Conservation (phyloP, 2,888 invertebrate genomes). For the Hypomecis atomaria region DNA sequence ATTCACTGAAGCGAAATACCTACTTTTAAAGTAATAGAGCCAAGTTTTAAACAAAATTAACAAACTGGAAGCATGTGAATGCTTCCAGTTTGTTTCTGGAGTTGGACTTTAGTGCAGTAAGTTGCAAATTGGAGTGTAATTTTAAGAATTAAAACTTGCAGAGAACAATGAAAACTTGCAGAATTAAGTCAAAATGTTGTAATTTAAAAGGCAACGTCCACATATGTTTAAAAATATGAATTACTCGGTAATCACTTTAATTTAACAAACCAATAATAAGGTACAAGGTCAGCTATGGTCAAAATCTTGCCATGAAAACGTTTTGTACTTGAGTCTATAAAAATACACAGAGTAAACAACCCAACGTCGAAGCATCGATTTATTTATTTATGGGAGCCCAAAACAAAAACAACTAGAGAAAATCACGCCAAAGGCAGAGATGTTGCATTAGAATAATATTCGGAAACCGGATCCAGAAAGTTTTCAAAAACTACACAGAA, state of each 20-base stretch:
- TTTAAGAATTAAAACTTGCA: too few species aligned
- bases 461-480: constrained; percentile 8
- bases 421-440: neutral
- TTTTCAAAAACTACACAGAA: constrained; percentile 27
- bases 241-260: too few species aligned
- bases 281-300: too few species aligned
- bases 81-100: too few species aligned
- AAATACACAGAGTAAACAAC: neutral
- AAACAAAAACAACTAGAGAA: constrained; percentile 7
- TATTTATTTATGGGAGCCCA: constrained; percentile 1
- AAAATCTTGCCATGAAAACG: neutral
- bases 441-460: constrained; percentile 10
- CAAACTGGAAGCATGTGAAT: constrained; percentile 12
- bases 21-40: constrained; percentile 5
- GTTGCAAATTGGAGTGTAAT: neutral
- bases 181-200: too few species aligned
- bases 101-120: constrained; percentile 3
- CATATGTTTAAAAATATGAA: too few species aligned
- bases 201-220: too few species aligned
- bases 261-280: too few species aligned
- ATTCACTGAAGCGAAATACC: neutral
- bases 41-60: constrained; percentile 7
- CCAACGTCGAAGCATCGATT: neutral
- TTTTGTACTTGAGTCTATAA: neutral
- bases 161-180: neutral